phyloP scores from a whole-genome alignment of 1,140 invertebrate species.

The Apis laboriosa region DNA sequence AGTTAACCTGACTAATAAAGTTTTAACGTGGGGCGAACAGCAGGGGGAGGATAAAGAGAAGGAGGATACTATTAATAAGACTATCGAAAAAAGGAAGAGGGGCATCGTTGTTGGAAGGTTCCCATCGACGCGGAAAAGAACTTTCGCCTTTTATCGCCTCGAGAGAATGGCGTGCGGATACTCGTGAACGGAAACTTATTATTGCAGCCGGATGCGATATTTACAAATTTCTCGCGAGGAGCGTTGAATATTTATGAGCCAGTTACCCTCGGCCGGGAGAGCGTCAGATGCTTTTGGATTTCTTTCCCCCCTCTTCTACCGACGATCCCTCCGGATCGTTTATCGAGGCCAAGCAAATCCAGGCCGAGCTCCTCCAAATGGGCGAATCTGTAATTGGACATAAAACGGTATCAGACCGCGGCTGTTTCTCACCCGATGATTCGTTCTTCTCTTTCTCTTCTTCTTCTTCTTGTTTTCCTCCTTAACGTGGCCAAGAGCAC shows the following conservation, averaged over 20 bases:
- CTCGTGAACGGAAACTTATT: background rate
- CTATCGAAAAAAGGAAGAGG: background rate
- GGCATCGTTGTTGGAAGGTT: background rate
- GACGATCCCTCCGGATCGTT: background rate
- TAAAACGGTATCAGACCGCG: background rate
- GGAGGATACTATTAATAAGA: background rate
- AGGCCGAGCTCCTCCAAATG: background rate
- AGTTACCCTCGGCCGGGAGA: background rate
- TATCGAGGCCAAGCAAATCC: background rate
- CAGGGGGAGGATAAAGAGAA: no score
- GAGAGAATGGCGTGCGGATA: background rate
- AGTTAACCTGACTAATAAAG: slow-evolving; percentile 29
- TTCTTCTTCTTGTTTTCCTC: background rate
- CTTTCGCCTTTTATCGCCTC: background rate
- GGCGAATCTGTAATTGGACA: slow-evolving; percentile 16
- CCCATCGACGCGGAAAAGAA: background rate
- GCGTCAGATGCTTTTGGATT: slow-evolving; percentile 23
- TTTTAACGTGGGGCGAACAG: background rate
- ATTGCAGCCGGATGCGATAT: slow-evolving; percentile 15
- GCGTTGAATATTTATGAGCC: slow-evolving; percentile 21
- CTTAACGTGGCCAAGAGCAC: background rate
- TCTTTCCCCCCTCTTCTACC: background rate
- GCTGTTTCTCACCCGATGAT: background rate
- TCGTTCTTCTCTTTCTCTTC: background rate
- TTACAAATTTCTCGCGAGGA: slow-evolving; percentile 21